Percentiles rank a stretch among this genome's conserved stretches.
Evolutionary conservation across 1,140 invertebrate species (phyloP).

Genomic region (Bombus picipes): DNA sequence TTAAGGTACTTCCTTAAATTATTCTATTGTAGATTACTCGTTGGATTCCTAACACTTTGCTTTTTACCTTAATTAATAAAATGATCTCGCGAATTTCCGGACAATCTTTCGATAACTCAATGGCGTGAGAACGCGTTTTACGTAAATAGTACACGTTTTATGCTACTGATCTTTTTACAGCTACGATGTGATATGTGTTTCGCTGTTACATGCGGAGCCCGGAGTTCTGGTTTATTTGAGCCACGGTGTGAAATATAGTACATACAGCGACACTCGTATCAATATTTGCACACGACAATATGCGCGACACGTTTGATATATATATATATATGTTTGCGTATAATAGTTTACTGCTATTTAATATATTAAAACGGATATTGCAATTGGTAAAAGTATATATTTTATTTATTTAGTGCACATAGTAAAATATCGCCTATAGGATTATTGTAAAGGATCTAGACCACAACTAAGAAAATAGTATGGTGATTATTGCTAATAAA

Average conservation of each 20-base stretch:
- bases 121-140: background rate
- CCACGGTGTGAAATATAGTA: background rate
- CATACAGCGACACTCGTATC: background rate
- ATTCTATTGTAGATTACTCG: too few species aligned
- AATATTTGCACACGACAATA: too few species aligned
- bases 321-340: background rate
- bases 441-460: background rate
- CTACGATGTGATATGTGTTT: background rate
- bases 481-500: background rate
- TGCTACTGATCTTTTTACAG: background rate
- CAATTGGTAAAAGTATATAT: background rate
- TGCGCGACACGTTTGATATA: background rate
- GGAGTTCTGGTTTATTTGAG: background rate
- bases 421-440: background rate
- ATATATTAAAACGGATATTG: background rate
- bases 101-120: too few species aligned
- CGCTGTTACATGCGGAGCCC: background rate
- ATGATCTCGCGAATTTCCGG: too few species aligned
- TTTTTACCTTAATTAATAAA: too few species aligned
- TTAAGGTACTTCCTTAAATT: too few species aligned
- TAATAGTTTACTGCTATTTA: background rate
- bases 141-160: background rate
- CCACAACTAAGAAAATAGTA: background rate
- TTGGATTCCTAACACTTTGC: too few species aligned
- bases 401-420: background rate